Conservation (phyloP, 1,140 invertebrate species). For the Tribolium castaneum region DNA sequence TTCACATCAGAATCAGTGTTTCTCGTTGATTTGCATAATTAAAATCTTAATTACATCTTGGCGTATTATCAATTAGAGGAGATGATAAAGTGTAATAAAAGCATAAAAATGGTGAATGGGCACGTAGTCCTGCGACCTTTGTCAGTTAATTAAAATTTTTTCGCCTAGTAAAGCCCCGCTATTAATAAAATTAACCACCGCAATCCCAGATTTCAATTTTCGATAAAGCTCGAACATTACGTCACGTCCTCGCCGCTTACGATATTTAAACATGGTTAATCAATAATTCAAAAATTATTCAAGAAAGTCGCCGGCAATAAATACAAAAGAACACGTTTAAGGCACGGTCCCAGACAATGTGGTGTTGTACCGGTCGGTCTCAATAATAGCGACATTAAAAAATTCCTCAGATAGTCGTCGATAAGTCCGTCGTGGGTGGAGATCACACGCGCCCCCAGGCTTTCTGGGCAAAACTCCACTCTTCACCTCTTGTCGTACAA, state of each 20-base stretch:
- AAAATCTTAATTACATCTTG: not conserved
- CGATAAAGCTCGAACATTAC: conserved; percentile 33
- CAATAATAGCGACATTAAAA: conserved; percentile 59
- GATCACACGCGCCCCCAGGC: conserved; percentile 51
- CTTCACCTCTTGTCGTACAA: not conserved
- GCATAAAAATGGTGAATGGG: not conserved
- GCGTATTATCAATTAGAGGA: not conserved
- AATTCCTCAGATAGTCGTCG: conserved; percentile 54
- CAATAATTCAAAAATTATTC: conserved; percentile 38
- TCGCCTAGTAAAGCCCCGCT: not conserved
- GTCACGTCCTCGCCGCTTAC: conserved; percentile 20
- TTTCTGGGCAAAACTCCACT: conserved; percentile 25
- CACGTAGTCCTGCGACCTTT: not conserved
- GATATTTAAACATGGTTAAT: conserved; percentile 29
- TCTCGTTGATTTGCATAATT: not conserved
- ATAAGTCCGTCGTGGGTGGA: conserved; percentile 54
- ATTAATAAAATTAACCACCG: conserved; percentile 16
- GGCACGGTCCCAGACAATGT: conserved; percentile 51
- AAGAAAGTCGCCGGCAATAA: conserved; percentile 30
- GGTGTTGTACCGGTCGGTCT: conserved; percentile 46
- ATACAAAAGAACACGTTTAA: conserved; percentile 49
- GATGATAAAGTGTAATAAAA: not conserved
- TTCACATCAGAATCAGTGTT: not conserved
- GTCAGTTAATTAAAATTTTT: conserved; percentile 26
- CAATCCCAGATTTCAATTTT: conserved; percentile 32